Percentiles rank a stretch among this genome's conserved stretches.
phyloP scores from a whole-genome alignment of 2,888 invertebrate genomes.

The Listrodromus nycthemerus region DNA sequence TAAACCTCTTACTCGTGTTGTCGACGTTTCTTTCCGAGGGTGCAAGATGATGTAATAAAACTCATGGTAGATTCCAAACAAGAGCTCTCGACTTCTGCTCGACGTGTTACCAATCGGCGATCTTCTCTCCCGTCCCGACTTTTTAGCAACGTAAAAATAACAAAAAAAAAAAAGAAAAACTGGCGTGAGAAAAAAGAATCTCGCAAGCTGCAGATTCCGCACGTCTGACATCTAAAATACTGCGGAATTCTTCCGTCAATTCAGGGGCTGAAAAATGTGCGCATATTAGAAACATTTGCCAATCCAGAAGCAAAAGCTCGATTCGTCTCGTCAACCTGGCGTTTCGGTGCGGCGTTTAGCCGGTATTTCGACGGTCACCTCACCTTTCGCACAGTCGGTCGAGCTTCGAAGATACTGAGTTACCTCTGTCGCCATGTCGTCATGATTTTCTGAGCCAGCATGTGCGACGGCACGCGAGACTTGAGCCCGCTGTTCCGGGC shows the following conservation, averaged over 20 bases:
- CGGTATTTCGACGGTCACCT: neutral
- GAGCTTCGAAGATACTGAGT: neutral
- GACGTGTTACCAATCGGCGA: neutral
- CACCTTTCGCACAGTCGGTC: neutral
- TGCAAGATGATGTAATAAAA: slow-evolving; percentile 42
- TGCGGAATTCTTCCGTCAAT: neutral
- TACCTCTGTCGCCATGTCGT: slow-evolving; percentile 11
- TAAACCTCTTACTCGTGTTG: neutral
- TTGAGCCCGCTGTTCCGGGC: slow-evolving; percentile 24
- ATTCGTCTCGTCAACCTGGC: neutral
- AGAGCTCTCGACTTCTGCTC: neutral
- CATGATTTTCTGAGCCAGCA: slow-evolving; percentile 1
- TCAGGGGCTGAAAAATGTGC: neutral
- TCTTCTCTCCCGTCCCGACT: neutral
- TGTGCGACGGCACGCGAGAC: slow-evolving; percentile 32
- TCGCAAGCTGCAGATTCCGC: neutral
- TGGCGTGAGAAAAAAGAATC: neutral
- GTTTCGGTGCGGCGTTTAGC: neutral
- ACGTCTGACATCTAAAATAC: neutral
- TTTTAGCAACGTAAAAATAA: neutral
- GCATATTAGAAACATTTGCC: neutral
- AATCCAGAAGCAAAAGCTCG: neutral
- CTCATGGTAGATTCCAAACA: neutral
- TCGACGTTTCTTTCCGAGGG: neutral
- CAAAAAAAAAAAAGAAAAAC: no score